A percentile compares a stretch with the other conserved stretches of the same genome.
These are phyloP conservation scores for Pseudomyrmex cubaensis DNA, from an alignment of 1,140 invertebrate species.

Conservation along the genomic window DNA sequence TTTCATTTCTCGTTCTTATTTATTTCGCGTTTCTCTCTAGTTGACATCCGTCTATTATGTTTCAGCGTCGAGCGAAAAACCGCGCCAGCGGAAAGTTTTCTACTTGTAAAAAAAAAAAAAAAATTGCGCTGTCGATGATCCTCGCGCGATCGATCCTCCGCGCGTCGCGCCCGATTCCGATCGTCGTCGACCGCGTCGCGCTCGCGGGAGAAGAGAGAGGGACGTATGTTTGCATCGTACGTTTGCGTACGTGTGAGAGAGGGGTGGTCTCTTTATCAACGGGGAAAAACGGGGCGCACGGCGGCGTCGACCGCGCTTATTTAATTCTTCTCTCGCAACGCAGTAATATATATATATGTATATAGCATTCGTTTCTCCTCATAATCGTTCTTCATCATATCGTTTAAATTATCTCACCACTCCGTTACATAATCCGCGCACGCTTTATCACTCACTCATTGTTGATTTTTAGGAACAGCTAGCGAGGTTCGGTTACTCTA, in stretches of 20 bases:
- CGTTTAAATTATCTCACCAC: constrained; percentile 65
- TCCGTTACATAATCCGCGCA: constrained; percentile 79
- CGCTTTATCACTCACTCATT: constrained; percentile 84
- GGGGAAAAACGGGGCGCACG: constrained; percentile 26
- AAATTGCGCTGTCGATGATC: constrained; percentile 51
- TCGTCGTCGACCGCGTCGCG: not conserved
- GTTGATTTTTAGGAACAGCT: constrained; percentile 85
- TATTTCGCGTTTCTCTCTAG: not conserved
- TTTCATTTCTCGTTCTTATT: no score
- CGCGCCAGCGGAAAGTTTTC: constrained; percentile 24
- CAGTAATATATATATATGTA: constrained; percentile 74
- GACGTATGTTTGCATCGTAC: not conserved
- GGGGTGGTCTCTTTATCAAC: not conserved
- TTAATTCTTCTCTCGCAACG: constrained; percentile 63
- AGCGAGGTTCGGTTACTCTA: constrained; percentile 85
- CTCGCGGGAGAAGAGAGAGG: constrained; percentile 5
- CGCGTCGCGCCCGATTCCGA: not conserved
- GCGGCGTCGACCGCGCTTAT: constrained; percentile 33
- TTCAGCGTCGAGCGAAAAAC: constrained; percentile 59
- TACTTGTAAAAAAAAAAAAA: not conserved
- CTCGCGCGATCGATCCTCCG: constrained; percentile 5
- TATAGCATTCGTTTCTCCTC: constrained; percentile 53
- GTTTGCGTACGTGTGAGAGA: not conserved
- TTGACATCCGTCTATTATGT: constrained; percentile 9
- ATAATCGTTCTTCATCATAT: constrained; percentile 45